A percentile compares a stretch with the other conserved stretches of the same genome.
These are phyloP conservation scores for Yponomeuta malinellus DNA, from an alignment of 2,888 invertebrate genomes.

Conservation along the genomic window DNA sequence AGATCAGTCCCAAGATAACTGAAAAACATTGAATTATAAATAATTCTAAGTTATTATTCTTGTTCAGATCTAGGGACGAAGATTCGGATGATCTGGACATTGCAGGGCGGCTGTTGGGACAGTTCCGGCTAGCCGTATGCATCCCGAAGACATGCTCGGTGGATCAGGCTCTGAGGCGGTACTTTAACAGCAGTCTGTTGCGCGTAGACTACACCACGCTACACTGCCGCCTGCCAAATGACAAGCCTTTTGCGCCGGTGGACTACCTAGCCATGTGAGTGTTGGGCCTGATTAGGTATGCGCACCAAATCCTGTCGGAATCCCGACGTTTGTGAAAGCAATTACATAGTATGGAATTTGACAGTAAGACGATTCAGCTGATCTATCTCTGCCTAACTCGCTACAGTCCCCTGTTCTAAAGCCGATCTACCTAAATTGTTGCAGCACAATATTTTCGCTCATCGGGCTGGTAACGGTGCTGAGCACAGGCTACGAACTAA, in stretches of 20 bases:
- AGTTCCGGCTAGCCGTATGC: slow-evolving; percentile 26
- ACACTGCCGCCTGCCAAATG: slow-evolving; percentile 42
- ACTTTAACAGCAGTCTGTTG: slow-evolving; percentile 16
- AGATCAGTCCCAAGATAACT: too few relatives aligned
- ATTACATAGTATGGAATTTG: too few relatives aligned
- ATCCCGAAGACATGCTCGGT: slow-evolving; percentile 43
- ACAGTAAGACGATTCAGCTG: too few relatives aligned
- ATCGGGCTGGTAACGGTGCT: slow-evolving; percentile 25
- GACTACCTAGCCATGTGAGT: slow-evolving; percentile 40
- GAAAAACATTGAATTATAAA: too few relatives aligned
- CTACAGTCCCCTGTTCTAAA: neutral
- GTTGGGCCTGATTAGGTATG: neutral
- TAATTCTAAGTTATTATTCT: too few relatives aligned
- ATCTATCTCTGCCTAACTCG: neutral
- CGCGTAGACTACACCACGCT: slow-evolving; percentile 34
- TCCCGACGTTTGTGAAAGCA: too few relatives aligned
- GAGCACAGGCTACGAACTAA: slow-evolving; percentile 26
- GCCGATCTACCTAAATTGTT: neutral
- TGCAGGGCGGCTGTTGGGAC: neutral
- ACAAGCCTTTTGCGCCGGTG: slow-evolving; percentile 43
- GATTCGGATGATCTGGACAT: neutral
- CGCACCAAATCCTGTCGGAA: neutral
- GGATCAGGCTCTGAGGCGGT: slow-evolving; percentile 7
- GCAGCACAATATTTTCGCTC: slow-evolving; percentile 24
- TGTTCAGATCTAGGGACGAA: neutral